These are phyloP conservation scores for Lepidostoma basale DNA, from an alignment of 1,140 invertebrate species.

Conservation along the genomic window DNA sequence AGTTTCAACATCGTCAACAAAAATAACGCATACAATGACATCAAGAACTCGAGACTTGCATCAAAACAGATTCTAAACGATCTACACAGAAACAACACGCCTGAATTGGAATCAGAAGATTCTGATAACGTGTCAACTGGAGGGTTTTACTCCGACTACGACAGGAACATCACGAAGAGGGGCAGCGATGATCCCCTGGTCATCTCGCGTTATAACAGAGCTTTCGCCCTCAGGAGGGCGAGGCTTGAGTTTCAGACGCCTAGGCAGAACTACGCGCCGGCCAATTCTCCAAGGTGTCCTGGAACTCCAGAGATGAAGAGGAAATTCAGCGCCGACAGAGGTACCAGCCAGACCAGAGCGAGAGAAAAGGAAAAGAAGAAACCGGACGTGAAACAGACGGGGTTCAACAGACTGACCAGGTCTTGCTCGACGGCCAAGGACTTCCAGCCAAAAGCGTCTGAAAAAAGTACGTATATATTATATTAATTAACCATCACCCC, in stretches of 20 bases:
- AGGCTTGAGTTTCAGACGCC: constrained; percentile 55
- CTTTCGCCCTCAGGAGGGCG: constrained; percentile 47
- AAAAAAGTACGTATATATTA: constrained; percentile 55
- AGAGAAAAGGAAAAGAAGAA: constrained; percentile 51
- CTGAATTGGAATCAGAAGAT: constrained; percentile 42
- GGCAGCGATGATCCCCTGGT: constrained; percentile 18
- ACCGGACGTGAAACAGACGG: constrained; percentile 48
- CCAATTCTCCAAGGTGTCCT: constrained; percentile 56
- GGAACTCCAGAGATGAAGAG: constrained; percentile 59
- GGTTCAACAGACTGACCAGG: constrained; percentile 51
- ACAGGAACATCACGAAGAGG: constrained; percentile 24
- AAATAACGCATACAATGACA: constrained; percentile 46
- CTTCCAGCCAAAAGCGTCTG: constrained; percentile 53
- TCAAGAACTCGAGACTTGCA: constrained; percentile 1
- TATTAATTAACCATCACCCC: no score
- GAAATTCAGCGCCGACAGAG: constrained; percentile 47
- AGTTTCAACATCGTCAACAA: constrained; percentile 59
- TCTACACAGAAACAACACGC: constrained; percentile 35
- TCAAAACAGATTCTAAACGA: constrained; percentile 25
- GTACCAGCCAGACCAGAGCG: constrained; percentile 47
- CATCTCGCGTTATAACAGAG: constrained; percentile 50
- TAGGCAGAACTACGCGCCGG: constrained; percentile 49
- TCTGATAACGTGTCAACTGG: constrained; percentile 43
- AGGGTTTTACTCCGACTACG: constrained; percentile 44
- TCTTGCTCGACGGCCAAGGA: constrained; percentile 58